These are phyloP conservation scores for Gymnosoma rotundatum DNA, from an alignment of 2,888 invertebrate species.

Conservation along the genomic window DNA sequence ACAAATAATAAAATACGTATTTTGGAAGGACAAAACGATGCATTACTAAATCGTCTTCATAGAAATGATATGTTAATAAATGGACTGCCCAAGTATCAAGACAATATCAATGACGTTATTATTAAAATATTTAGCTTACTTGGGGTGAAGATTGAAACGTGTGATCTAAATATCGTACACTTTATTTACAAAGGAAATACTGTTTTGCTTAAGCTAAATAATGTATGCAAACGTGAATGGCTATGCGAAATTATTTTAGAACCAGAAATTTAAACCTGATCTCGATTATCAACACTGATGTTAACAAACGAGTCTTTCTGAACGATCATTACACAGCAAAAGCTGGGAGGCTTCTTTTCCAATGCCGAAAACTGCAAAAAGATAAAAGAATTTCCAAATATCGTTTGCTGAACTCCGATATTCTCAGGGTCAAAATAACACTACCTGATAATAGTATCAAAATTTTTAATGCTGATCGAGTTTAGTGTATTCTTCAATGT, in stretches of 20 bases:
- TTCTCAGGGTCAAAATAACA: neutral
- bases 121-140: neutral
- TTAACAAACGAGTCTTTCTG: neutral
- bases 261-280: neutral
- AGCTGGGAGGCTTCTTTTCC: too few relatives aligned
- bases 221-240: neutral
- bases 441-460: too few relatives aligned
- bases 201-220: neutral
- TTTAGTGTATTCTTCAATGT: too few relatives aligned
- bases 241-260: neutral
- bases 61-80: conserved; percentile 22
- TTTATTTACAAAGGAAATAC: neutral
- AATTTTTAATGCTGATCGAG: too few relatives aligned
- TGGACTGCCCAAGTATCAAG: neutral
- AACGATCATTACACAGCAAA: neutral
- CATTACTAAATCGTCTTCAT: conserved; percentile 9
- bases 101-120: neutral
- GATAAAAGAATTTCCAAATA: neutral
- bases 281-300: neutral
- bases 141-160: neutral
- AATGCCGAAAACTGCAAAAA: neutral
- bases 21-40: neutral
- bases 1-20: neutral
- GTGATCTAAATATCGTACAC: neutral
- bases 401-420: neutral